Evolutionary conservation across 2,888 invertebrate species (phyloP).

Genomic region (Chrysotoxum bicinctum): DNA sequence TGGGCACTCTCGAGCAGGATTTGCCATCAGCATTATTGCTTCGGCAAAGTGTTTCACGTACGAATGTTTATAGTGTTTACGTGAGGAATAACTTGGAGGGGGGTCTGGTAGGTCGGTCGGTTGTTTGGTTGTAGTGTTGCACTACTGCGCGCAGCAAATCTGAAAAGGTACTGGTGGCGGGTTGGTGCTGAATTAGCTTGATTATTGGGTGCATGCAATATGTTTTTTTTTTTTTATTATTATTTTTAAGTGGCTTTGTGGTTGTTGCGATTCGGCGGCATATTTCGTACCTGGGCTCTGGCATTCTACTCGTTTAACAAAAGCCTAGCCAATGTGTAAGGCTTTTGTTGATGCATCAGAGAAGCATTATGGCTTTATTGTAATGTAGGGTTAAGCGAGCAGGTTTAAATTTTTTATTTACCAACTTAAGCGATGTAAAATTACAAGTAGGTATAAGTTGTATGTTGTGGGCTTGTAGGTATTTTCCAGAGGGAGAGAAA

Average conservation of each 20-base stretch:
- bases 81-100: conserved; percentile 31
- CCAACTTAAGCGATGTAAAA: conserved; percentile 27
- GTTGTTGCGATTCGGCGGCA: conserved; percentile 53
- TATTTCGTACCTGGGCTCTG: conserved; percentile 12
- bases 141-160: not conserved
- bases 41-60: conserved; percentile 44
- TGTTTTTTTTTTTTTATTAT: not conserved
- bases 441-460: not conserved
- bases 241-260: conserved; percentile 60
- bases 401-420: conserved; percentile 28
- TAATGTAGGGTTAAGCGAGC: conserved; percentile 59
- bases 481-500: not conserved
- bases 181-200: conserved; percentile 68
- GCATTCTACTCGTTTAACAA: not conserved
- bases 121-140: not conserved
- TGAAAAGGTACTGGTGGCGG: conserved; percentile 38
- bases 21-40: conserved; percentile 14
- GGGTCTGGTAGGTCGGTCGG: not conserved
- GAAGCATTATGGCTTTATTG: conserved; percentile 51
- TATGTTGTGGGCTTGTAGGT: not conserved
- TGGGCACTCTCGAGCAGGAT: conserved; percentile 54
- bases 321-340: conserved; percentile 34
- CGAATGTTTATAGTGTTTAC: conserved; percentile 57
- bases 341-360: conserved; percentile 16
- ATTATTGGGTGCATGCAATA: conserved; percentile 69